Evolutionary conservation across 2,888 invertebrate genomes (phyloP).

Genomic region (Scrobipalpa atriplicella): DNA sequence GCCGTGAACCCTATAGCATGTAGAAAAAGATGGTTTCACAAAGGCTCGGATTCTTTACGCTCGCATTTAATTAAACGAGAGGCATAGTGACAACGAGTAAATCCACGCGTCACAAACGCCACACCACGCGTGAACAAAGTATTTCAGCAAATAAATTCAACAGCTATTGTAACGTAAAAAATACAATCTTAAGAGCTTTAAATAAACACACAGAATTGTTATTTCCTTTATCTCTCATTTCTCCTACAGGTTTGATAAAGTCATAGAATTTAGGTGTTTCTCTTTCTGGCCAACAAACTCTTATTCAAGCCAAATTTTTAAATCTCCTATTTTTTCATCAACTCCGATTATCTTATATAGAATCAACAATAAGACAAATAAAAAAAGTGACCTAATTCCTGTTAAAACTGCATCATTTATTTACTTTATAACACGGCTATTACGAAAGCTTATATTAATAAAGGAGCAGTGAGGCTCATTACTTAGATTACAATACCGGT

Average conservation of each 20-base stretch:
- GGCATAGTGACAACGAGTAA: constrained; percentile 40
- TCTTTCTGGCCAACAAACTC: no score
- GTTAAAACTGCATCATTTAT: constrained; percentile 30
- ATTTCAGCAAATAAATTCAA: constrained; percentile 22
- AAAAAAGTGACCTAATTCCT: no score
- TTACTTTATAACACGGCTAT: constrained; percentile 35
- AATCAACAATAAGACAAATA: no score
- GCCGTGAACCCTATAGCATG: no score
- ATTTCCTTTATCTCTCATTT: no score
- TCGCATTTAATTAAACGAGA: constrained; percentile 40
- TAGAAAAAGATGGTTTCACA: constrained; percentile 29
- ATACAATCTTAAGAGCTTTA: no score
- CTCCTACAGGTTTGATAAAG: no score
- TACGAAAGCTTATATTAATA: constrained; percentile 24
- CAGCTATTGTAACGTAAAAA: constrained; percentile 36
- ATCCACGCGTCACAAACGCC: constrained; percentile 36
- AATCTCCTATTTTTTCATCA: no score
- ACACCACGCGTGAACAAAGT: constrained; percentile 27
- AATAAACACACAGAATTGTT: no score
- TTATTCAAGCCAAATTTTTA: no score
- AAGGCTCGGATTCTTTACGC: constrained; percentile 37
- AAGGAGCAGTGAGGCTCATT: constrained; percentile 39
- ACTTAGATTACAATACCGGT: constrained; percentile 50
- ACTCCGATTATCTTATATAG: no score
- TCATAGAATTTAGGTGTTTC: no score